Conservation (phyloP, 2,888 invertebrate genomes). For the Tanytarsus gracilentus region DNA sequence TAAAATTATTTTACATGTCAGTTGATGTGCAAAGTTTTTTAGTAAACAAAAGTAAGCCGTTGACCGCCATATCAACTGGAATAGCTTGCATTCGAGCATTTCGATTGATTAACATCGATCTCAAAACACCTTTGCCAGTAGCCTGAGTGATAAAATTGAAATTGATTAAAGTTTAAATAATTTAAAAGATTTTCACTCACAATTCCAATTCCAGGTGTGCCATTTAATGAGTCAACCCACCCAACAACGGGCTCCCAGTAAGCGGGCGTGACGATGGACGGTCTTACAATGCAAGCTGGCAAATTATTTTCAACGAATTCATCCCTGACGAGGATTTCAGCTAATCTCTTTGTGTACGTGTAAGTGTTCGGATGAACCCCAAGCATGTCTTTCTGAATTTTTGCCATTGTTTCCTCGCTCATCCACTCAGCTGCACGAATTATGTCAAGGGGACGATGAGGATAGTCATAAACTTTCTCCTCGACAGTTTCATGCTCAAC, state of each 20-base stretch:
- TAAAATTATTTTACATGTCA: slow-evolving; percentile 42
- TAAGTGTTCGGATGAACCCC: slow-evolving; percentile 88
- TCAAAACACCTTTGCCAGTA: slow-evolving; percentile 77
- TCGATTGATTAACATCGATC: slow-evolving; percentile 72
- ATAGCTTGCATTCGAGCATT: slow-evolving; percentile 67
- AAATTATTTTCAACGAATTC: slow-evolving; percentile 55
- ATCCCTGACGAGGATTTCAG: slow-evolving; percentile 71
- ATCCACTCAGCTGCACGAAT: slow-evolving; percentile 64
- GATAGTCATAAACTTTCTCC: slow-evolving; percentile 68
- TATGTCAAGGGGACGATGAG: slow-evolving; percentile 61
- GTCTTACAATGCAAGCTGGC: slow-evolving; percentile 77
- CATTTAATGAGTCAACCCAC: slow-evolving; percentile 52
- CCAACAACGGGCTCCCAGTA: slow-evolving; percentile 57
- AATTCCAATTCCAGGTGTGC: slow-evolving; percentile 65
- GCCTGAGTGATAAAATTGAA: too few relatives aligned
- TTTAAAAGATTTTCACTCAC: too few relatives aligned
- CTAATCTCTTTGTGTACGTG: slow-evolving; percentile 87
- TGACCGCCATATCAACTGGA: slow-evolving; percentile 77
- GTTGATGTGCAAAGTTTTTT: slow-evolving; percentile 48
- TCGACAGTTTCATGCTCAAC: slow-evolving; percentile 68
- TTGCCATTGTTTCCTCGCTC: slow-evolving; percentile 54
- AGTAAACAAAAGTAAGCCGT: slow-evolving; percentile 64
- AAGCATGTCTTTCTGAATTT: slow-evolving; percentile 57
- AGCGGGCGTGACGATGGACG: slow-evolving; percentile 85
- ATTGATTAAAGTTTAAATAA: too few relatives aligned